Base-by-base conservation (phyloP, 2,113 vertebrate genomes). In the Saimiri boliviensis region DNA sequence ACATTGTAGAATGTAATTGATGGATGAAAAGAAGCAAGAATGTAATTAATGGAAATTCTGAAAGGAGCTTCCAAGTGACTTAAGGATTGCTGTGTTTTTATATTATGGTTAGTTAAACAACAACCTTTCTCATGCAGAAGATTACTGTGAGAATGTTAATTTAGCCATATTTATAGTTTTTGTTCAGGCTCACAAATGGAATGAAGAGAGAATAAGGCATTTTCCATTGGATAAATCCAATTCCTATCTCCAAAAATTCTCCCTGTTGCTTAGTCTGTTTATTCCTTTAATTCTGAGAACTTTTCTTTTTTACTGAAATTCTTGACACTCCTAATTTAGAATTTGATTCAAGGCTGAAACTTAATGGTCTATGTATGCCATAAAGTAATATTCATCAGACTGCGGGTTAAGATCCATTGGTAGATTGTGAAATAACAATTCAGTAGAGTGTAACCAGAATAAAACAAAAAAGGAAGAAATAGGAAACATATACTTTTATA, bases 151-250 rank as follows among this genome's bases (percentile, higher is more conserved):
- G n/a, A 85, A 85, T 37, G 47, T 47, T 74, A 25, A 84, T 73
- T 90, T 93, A 40, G 37, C 23, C 8, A 35, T 89, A 70, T 40
- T 73, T 88, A 45, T 74, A 35, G 12, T 77, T 96, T 93, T 58
- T 85, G 6, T 81, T 89, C 49, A 76, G 45, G 6, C 8, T 90
- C 25, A 77, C 19, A 71, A 74, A 45, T 86, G 56, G 32, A 77
- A 42, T 86, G 37, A 92, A 96, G 37, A 90, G 32, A 93, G 86
- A 79, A 32, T 56, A 86, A 83, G 42, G 37, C 68, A 83, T 88
- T 92, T 93, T 89, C 35, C 35, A 4, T 49, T 49, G 32, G 8
- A 30, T 93, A 63, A 58, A 56, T 58, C 30, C 14, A 83, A 54
- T 37, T 45, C 14, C 19, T 88, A 1, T 66, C 27, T 89, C 42